Percentiles rank a stretch among this genome's conserved stretches.
These are phyloP conservation scores for Brienomyrus longianalis DNA, from an alignment of 2,113 vertebrate genomes.

Conservation along the genomic window DNA sequence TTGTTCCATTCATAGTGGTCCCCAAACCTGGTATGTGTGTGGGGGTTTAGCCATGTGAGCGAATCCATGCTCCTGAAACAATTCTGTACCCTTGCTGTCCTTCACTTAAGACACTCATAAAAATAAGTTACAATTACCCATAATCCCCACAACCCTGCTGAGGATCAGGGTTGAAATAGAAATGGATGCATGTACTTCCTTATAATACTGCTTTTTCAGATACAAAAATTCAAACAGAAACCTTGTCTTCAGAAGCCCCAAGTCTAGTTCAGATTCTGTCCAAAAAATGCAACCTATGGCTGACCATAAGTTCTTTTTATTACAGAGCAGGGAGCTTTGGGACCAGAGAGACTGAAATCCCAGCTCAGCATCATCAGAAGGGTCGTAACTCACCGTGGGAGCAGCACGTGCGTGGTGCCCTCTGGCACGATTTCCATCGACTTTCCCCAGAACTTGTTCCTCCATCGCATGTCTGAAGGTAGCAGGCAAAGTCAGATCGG, in stretches of 20 bases:
- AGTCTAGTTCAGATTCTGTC: not conserved
- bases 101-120: not conserved
- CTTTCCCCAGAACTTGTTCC: slow-evolving; percentile 99
- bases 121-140: not conserved
- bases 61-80: not conserved
- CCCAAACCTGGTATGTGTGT: slow-evolving; percentile 54
- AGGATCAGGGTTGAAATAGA: not conserved
- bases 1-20: slow-evolving; percentile 98
- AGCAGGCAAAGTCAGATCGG: not conserved
- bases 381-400: slow-evolving; percentile 72
- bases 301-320: not conserved
- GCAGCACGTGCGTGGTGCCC: slow-evolving; percentile 81
- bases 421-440: slow-evolving; percentile 97
- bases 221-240: not conserved
- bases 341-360: not conserved
- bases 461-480: slow-evolving; percentile 90
- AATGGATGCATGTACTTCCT: not conserved
- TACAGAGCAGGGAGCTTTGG: not conserved
- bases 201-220: not conserved
- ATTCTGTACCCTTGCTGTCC: not conserved
- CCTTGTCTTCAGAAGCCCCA: not conserved
- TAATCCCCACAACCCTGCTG: not conserved
- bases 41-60: not conserved
- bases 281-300: not conserved
- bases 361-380: not conserved